phyloP scores from a whole-genome alignment of 2,888 invertebrate species.

The Actias luna region DNA sequence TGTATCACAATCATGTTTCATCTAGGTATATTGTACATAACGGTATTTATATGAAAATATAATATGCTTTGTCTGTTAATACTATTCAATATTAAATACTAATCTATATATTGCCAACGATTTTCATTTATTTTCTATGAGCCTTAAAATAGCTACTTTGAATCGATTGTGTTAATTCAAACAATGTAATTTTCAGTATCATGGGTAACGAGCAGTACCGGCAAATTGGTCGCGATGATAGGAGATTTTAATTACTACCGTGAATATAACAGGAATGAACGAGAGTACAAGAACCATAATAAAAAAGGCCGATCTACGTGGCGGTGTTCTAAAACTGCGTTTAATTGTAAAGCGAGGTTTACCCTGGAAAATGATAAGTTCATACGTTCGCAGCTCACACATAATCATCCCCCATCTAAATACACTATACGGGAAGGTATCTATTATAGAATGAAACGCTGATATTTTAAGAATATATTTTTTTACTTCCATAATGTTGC shows the following conservation, averaged over 20 bases:
- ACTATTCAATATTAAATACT: not conserved
- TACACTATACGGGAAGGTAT: slow-evolving; percentile 26
- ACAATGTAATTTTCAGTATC: slow-evolving; percentile 11
- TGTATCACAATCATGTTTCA: slow-evolving; percentile 14
- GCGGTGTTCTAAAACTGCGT: slow-evolving; percentile 27
- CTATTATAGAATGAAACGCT: slow-evolving; percentile 10
- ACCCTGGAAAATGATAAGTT: slow-evolving; percentile 35
- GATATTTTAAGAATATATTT: not conserved
- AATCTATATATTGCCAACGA: not conserved
- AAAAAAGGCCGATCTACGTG: slow-evolving; percentile 18
- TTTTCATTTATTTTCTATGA: not conserved
- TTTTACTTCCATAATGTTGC: not conserved
- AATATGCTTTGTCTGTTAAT: not conserved
- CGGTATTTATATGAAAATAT: slow-evolving; percentile 17
- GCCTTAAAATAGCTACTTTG: not conserved
- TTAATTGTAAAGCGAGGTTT: slow-evolving; percentile 25
- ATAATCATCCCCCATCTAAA: slow-evolving; percentile 53
- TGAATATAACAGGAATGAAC: not conserved
- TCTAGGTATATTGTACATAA: slow-evolving; percentile 9
- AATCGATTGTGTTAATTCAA: not conserved
- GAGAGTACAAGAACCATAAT: not conserved
- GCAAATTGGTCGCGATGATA: slow-evolving; percentile 13
- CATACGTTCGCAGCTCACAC: slow-evolving; percentile 60
- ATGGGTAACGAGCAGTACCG: slow-evolving; percentile 13
- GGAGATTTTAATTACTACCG: slow-evolving; percentile 1